Conservation (phyloP, 2,888 invertebrate species). For the Synergus itoensis region DNA sequence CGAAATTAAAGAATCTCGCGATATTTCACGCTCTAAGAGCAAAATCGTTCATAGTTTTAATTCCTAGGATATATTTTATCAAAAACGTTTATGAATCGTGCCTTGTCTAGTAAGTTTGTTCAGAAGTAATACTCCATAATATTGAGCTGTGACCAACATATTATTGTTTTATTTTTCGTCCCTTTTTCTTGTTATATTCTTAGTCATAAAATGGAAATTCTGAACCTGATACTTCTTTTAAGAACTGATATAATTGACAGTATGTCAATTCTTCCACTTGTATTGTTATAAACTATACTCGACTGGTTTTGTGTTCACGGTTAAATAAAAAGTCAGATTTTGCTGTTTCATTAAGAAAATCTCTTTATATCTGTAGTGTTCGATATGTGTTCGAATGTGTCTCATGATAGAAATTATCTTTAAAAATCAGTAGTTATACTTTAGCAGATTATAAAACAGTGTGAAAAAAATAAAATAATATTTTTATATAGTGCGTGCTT, state of each 20-base stretch:
- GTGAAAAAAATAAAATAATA: conserved; percentile 41
- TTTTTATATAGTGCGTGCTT: conserved; percentile 30
- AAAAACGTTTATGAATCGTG: conserved; percentile 14
- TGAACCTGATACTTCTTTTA: neutral
- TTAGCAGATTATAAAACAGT: conserved; percentile 32
- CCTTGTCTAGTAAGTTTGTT: conserved; percentile 24
- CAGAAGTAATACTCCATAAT: conserved; percentile 37
- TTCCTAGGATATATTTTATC: conserved; percentile 6
- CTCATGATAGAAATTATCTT: neutral
- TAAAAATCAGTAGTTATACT: conserved; percentile 21
- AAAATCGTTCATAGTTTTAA: neutral
- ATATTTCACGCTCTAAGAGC: conserved; percentile 9
- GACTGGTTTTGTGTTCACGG: conserved; percentile 36
- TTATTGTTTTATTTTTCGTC: conserved; percentile 2
- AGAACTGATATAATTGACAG: neutral
- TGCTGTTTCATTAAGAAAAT: conserved; percentile 17
- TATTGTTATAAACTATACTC: neutral
- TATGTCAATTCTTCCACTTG: neutral
- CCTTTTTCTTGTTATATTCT: neutral
- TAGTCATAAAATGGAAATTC: neutral
- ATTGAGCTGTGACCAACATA: conserved; percentile 28
- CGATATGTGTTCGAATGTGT: neutral
- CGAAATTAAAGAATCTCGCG: conserved; percentile 16
- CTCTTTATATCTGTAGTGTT: conserved; percentile 25
- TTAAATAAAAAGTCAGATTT: neutral